phyloP scores from a whole-genome alignment of 2,113 vertebrate genomes.

The Neoarius graeffei region DNA sequence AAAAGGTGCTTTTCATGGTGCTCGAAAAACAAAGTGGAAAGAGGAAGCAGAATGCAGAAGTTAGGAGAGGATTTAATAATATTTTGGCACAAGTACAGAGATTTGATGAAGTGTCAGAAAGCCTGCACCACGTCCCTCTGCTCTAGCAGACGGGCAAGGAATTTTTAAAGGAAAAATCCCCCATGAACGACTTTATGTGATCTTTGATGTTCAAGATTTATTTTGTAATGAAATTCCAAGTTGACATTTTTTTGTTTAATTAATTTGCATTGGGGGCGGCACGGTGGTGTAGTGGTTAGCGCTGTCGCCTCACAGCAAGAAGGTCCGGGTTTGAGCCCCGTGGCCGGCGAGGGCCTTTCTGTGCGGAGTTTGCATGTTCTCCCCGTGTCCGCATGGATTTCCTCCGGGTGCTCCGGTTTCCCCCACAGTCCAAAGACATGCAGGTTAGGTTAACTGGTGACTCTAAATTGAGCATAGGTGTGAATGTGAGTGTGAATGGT shows the following conservation, averaged over 20 bases:
- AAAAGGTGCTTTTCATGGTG: background rate
- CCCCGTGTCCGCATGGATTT: no score
- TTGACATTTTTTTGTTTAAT: background rate
- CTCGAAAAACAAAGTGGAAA: constrained; percentile 20
- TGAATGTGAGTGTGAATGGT: no score
- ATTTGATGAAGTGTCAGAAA: background rate
- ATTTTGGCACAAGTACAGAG: background rate
- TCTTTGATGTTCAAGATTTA: background rate
- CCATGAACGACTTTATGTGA: background rate
- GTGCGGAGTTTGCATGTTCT: no score
- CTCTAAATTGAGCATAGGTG: no score
- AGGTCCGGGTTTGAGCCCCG: no score
- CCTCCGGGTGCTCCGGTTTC: no score
- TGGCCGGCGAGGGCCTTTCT: no score
- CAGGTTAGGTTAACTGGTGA: no score
- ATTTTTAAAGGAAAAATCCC: background rate
- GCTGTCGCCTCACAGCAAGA: no score
- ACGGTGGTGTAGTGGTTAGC: no score
- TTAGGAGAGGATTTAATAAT: background rate
- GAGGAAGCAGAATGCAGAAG: constrained; percentile 39
- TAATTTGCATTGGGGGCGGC: background rate
- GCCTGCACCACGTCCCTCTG: no score
- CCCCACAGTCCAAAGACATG: no score
- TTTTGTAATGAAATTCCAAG: background rate
- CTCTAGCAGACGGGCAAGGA: background rate